Percentiles rank a stretch among this genome's conserved stretches.
Evolutionary conservation across 2,113 vertebrate species (phyloP).

Genomic region (Porphyrio hochstetteri): DNA sequence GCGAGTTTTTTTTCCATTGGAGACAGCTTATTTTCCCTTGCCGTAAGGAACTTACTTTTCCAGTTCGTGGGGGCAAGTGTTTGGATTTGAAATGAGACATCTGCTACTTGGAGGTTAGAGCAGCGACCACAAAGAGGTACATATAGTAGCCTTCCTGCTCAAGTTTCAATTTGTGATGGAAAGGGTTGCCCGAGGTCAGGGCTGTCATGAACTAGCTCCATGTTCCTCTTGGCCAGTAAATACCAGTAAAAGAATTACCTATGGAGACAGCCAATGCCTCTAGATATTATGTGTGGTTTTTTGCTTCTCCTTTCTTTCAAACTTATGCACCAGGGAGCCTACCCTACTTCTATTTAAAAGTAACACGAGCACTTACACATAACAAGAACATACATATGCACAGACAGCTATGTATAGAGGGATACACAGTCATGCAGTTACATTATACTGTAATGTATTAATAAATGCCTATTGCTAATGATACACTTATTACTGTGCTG

Average conservation of each 20-base stretch:
- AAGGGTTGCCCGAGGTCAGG: background rate
- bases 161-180: background rate
- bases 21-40: background rate
- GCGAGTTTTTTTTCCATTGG: background rate
- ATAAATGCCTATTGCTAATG: background rate
- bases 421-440: background rate
- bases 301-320: background rate
- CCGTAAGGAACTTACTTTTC: background rate
- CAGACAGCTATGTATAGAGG: background rate
- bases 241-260: background rate
- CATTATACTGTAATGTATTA: background rate
- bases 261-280: background rate
- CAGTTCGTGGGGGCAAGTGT: background rate
- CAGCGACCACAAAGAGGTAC: background rate
- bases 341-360: background rate
- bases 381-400: background rate
- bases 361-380: background rate
- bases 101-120: background rate
- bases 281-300: background rate
- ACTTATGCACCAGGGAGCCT: background rate
- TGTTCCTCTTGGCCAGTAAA: background rate
- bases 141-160: background rate
- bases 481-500: background rate
- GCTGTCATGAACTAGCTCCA: background rate
- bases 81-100: constrained; percentile 13